A percentile compares a stretch with the other conserved stretches of the same genome.
These are phyloP conservation scores for Galerucella nymphaeae DNA, from an alignment of 2,888 invertebrate species.

Conservation along the genomic window DNA sequence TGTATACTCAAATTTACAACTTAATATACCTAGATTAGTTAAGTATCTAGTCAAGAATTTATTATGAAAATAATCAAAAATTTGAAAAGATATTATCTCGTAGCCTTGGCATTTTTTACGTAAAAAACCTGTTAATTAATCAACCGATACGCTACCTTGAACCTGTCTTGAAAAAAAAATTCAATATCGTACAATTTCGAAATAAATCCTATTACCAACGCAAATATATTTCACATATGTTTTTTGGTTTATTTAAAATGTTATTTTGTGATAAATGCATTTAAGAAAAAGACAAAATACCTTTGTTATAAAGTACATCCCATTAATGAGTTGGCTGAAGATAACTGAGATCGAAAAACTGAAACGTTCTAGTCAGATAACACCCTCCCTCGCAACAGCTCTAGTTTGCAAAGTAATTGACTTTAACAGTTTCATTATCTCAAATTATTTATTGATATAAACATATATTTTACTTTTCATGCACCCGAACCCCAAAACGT, in stretches of 20 bases:
- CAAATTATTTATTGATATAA: neutral
- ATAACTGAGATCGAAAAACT: too few relatives aligned
- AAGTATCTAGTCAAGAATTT: neutral
- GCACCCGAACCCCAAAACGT: neutral
- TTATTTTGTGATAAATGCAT: too few relatives aligned
- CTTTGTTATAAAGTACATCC: too few relatives aligned
- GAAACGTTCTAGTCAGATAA: too few relatives aligned
- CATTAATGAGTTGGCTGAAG: too few relatives aligned
- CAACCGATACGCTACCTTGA: conserved; percentile 2
- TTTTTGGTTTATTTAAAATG: neutral
- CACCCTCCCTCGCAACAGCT: too few relatives aligned
- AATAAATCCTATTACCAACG: conserved; percentile 4
- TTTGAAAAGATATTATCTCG: neutral
- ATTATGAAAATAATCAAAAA: neutral
- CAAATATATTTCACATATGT: neutral
- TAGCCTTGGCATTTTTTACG: conserved; percentile 1
- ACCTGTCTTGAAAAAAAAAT: conserved; percentile 1
- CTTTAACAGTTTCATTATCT: too few relatives aligned
- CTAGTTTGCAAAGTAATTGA: too few relatives aligned
- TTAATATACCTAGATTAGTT: neutral
- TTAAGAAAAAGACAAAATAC: too few relatives aligned
- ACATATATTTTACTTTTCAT: conserved; percentile 10
- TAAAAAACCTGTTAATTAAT: neutral
- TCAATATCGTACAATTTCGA: neutral
- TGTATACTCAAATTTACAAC: conserved; percentile 17